Base-by-base conservation (phyloP, 2,797 vertebrate genomes). In the Brotula barbata region DNA sequence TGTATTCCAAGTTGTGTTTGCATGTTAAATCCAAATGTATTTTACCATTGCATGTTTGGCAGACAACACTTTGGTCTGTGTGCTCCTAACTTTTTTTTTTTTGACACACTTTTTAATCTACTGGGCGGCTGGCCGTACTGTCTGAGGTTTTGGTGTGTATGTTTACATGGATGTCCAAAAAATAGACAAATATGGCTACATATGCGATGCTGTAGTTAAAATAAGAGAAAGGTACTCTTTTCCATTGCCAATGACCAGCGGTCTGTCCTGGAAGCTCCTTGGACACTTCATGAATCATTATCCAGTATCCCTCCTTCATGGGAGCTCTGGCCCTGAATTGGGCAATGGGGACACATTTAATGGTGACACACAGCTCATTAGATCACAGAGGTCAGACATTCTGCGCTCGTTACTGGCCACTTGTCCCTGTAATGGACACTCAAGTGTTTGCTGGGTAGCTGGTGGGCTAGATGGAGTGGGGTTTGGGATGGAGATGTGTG, bases 341-440 rank as follows among this genome's bases (percentile, higher is more conserved):
- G 58, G 73, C 78, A 68, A 65, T 11, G 49, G 84, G 83, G 87
- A 85, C 82, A 77, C 80, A 86, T 88, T 88, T 88, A 87, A 81
- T 64, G 64, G 83, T 87, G 85, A 87, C 87, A 87, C 81, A 74
- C 71, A 82, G 74, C 88, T 87, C 84, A 87, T 90, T 86, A 89
- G 85, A 88, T 75, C 83, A 88, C 79, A 88, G 78, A 89, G 88
- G 86, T 90, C 86, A 85, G 77, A 76, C 78, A 74, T 77, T 77
- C 59, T 58, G 49, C n/a, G 49, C 81, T 87, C 68, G 72, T 87
- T 86, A 85, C 71, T 16, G 21, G 59, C 76, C 71, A 71, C 74
- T 74, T 67, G 73, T 79, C 56, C 82, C 86, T 73, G 78, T 89
- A 89, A 89, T 83, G 81, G 83, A 86, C 83, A 83, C 74, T 65